Evolutionary conservation across 1,140 invertebrate genomes (phyloP), one percentile per base, ranked within the genome.

Genomic region (Platorchestia sp.): DNA sequence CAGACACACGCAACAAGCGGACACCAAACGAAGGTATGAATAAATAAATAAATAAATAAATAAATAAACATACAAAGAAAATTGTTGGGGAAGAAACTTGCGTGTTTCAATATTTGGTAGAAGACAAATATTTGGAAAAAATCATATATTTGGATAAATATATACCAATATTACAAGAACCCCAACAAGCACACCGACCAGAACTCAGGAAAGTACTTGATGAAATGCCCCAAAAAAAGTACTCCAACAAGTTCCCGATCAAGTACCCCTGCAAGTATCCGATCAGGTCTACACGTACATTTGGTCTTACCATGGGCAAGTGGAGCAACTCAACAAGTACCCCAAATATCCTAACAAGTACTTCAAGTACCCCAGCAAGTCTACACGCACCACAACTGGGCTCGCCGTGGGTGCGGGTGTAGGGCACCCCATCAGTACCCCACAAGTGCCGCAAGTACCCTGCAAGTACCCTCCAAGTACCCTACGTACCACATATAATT

Each of bases 331-430:
- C 14, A 75, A 86, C 36, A 86, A 40, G 86, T 36, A 86, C 86
- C 41, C 86, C 86, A 86, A 36, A 6, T 5, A 36, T 41, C 87
- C 41, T 5, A 14, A 36, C 87, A 89, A 14, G 43, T 86, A 86
- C 86, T 14, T 36, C 86, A 10, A 36, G 41, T 36, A 86, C 7
- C 10, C 36, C 36, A 42, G 41, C 41, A 7, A 44, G 59, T 19
- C 44, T 36, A 47, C 51, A 91, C 89, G 14, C 59, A 7, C 16
- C 45, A n/a, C 0, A 96, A 19, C 47, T 45, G 43, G 59, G 51
- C 53, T 53, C 95, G 86, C 86, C 95, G 96, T 51, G 59, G 41
- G 91, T 45, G 45, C 96, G 91, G 51, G 53, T 95, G 53, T 75
- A 45, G 36, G 27, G 45, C 53, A 75, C 36, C 36, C 41, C 45